Percentiles rank a stretch among this genome's conserved stretches.
Evolutionary conservation across 2,888 invertebrate species (phyloP).

Genomic region (Lasioglossum malachurum): DNA sequence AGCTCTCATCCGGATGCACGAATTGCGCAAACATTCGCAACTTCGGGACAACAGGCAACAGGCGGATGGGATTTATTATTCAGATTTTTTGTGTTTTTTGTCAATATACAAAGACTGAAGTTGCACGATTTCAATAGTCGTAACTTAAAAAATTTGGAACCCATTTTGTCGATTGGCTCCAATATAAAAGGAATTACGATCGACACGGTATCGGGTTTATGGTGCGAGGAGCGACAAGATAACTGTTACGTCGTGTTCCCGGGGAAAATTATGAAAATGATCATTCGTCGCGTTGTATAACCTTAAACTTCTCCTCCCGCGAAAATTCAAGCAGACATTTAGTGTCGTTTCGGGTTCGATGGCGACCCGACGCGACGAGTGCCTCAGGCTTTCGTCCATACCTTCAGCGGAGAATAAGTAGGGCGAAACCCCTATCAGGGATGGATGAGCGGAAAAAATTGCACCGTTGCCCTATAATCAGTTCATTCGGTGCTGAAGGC

Average conservation of each 20-base stretch:
- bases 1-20: not conserved
- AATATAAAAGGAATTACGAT: not conserved
- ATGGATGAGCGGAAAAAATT: constrained; percentile 3
- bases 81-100: not conserved
- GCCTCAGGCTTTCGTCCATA: constrained; percentile 3
- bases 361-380: not conserved
- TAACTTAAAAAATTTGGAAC: not conserved
- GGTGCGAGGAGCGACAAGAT: not conserved
- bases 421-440: not conserved
- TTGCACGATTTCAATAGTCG: not conserved
- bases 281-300: not conserved
- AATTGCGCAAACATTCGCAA: not conserved
- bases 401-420: not conserved
- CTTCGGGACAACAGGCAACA: not conserved
- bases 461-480: constrained; percentile 2
- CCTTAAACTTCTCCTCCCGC: not conserved
- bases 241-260: not conserved
- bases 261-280: not conserved
- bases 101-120: not conserved
- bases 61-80: not conserved
- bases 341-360: not conserved
- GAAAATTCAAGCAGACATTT: constrained; percentile 1
- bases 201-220: not conserved
- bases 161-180: not conserved
- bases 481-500: not conserved